phyloP scores from a whole-genome alignment of 2,797 vertebrate species.

The Aselliscus stoliczkanus region DNA sequence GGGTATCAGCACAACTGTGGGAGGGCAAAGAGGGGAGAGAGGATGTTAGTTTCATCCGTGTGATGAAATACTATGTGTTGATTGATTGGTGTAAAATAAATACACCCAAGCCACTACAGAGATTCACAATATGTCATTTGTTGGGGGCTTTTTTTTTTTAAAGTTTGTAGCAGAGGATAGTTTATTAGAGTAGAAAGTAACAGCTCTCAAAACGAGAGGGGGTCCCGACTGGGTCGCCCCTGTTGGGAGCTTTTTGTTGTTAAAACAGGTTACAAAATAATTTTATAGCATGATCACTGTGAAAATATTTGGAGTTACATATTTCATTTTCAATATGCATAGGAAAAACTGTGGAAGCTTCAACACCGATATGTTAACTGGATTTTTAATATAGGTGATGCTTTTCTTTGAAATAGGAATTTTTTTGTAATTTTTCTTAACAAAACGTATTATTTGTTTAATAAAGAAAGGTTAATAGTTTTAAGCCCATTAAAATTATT shows the following conservation, averaged over 20 bases:
- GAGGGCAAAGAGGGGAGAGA: neutral
- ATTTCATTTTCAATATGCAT: neutral
- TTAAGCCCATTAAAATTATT: neutral
- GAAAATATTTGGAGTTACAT: neutral
- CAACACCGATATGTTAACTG: neutral
- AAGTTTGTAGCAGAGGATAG: too few relatives aligned
- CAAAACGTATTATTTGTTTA: neutral
- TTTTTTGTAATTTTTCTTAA: neutral
- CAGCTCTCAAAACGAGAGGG: too few relatives aligned
- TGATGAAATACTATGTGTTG: rapidly evolving
- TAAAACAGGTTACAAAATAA: neutral
- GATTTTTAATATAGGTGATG: neutral
- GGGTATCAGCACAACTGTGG: conserved; percentile 77
- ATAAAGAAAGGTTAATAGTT: neutral
- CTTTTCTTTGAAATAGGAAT: neutral
- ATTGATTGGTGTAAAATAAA: neutral
- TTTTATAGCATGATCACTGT: neutral
- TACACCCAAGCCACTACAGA: neutral
- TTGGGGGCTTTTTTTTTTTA: neutral
- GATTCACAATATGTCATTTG: neutral
- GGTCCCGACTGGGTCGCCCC: too few relatives aligned
- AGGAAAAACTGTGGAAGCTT: neutral
- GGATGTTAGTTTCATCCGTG: neutral
- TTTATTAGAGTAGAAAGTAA: too few relatives aligned
- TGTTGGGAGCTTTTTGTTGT: too few relatives aligned